These are phyloP conservation scores for Fistularia tabacaria DNA, from an alignment of 2,797 vertebrate species.

Conservation along the genomic window DNA sequence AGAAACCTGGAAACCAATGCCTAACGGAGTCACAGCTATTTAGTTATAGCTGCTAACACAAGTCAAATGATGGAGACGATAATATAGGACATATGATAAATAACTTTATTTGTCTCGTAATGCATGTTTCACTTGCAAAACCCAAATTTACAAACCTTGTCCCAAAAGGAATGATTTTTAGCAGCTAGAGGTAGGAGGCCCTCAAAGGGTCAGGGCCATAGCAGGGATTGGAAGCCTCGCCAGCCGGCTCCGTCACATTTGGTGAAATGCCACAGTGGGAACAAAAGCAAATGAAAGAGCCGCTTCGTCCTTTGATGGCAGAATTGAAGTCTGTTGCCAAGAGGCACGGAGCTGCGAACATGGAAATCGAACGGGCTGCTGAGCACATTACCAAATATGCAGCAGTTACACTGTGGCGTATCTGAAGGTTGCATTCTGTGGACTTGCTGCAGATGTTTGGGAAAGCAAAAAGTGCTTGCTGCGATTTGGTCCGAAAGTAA, in stretches of 20 bases:
- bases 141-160: background rate
- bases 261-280: conserved; percentile 45
- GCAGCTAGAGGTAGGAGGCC: conserved; percentile 12
- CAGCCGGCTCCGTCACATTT: conserved; percentile 15
- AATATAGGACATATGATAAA: no score
- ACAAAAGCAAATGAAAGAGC: conserved; percentile 53
- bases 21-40: no score
- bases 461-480: background rate
- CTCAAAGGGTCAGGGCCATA: conserved; percentile 35
- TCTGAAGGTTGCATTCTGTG: background rate
- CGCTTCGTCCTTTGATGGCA: conserved; percentile 41
- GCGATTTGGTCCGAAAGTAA: no score
- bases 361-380: conserved; percentile 17
- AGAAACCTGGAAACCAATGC: no score
- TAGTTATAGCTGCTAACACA: no score
- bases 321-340: conserved; percentile 30
- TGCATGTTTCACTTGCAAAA: background rate
- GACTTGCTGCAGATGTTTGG: background rate
- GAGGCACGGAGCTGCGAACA: conserved; percentile 8
- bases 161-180: background rate
- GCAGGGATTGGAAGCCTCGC: conserved; percentile 20
- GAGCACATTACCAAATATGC: conserved; percentile 13
- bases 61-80: no score
- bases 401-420: conserved; percentile 4
- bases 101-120: background rate